These are phyloP conservation scores for Chrysoperla carnea DNA, from an alignment of 1,140 invertebrate species.

Conservation along the genomic window DNA sequence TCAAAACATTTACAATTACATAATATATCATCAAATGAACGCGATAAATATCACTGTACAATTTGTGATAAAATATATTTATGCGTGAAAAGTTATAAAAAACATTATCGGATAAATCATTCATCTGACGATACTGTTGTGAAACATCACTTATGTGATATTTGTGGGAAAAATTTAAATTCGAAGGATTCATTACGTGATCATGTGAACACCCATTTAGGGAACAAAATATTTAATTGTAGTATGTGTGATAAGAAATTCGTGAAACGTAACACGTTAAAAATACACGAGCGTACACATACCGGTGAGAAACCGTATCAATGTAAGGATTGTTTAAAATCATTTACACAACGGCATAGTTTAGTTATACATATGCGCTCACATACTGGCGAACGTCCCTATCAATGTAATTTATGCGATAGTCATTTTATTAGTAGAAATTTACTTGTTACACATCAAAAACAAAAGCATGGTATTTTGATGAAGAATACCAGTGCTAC, in stretches of 20 bases:
- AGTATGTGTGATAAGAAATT: too few species aligned
- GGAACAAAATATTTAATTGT: too few species aligned
- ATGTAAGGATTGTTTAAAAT: neutral
- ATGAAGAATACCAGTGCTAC: neutral
- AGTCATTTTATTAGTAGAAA: slow-evolving; percentile 7
- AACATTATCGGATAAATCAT: too few species aligned
- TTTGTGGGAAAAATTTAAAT: too few species aligned
- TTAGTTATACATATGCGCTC: slow-evolving; percentile 58
- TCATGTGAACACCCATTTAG: too few species aligned
- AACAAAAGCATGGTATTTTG: neutral
- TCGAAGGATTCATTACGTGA: too few species aligned
- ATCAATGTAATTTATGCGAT: slow-evolving; percentile 60
- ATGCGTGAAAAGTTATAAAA: too few species aligned
- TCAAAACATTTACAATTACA: neutral
- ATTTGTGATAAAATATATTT: too few species aligned
- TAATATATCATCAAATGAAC: neutral
- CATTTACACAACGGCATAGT: slow-evolving; percentile 6
- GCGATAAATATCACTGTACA: too few species aligned
- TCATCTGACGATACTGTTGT: too few species aligned
- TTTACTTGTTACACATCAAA: neutral
- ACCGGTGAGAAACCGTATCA: neutral
- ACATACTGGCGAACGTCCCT: slow-evolving; percentile 53
- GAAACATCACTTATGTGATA: too few species aligned
- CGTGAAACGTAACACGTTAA: too few species aligned
- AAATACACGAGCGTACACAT: neutral